A percentile compares a stretch with the other conserved stretches of the same genome.
These are phyloP conservation scores for Cryptotermes secundus DNA, from an alignment of 1,140 invertebrate genomes.

Conservation along the genomic window DNA sequence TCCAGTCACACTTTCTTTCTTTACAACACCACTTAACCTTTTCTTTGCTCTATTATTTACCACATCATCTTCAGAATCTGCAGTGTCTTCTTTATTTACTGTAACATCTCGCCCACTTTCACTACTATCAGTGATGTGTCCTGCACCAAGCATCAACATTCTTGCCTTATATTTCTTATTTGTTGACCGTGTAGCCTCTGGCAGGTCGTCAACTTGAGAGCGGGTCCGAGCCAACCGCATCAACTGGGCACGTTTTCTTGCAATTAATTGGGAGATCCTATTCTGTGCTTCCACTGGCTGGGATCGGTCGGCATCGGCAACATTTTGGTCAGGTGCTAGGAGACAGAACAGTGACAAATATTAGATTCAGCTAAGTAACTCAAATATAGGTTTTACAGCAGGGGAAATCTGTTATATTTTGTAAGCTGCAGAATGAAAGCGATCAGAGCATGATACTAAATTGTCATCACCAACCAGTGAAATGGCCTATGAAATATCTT, in stretches of 20 bases:
- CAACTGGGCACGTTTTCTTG: slow-evolving; percentile 32
- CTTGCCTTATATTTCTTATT: background rate
- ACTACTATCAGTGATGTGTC: slow-evolving; percentile 27
- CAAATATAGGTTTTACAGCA: too few species aligned
- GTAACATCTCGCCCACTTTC: slow-evolving; percentile 18
- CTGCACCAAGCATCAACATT: background rate
- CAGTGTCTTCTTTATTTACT: background rate
- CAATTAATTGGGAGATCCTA: slow-evolving; percentile 32
- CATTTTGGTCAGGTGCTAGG: slow-evolving; percentile 10
- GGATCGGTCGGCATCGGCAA: background rate
- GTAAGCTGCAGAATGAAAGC: too few species aligned
- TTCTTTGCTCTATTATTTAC: background rate
- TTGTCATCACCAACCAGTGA: too few species aligned
- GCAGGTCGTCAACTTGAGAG: background rate
- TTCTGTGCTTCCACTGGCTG: slow-evolving; percentile 16
- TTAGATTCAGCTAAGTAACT: too few species aligned
- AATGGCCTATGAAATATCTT: too few species aligned
- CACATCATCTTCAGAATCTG: slow-evolving; percentile 1
- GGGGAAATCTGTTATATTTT: too few species aligned
- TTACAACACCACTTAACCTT: background rate
- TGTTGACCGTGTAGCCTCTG: background rate
- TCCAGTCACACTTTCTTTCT: background rate
- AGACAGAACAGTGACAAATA: background rate
- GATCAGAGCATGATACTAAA: too few species aligned
- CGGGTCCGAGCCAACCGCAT: slow-evolving; percentile 28